phyloP scores from a whole-genome alignment of 2,888 invertebrate genomes.

The Cryptocheilus praepositus region DNA sequence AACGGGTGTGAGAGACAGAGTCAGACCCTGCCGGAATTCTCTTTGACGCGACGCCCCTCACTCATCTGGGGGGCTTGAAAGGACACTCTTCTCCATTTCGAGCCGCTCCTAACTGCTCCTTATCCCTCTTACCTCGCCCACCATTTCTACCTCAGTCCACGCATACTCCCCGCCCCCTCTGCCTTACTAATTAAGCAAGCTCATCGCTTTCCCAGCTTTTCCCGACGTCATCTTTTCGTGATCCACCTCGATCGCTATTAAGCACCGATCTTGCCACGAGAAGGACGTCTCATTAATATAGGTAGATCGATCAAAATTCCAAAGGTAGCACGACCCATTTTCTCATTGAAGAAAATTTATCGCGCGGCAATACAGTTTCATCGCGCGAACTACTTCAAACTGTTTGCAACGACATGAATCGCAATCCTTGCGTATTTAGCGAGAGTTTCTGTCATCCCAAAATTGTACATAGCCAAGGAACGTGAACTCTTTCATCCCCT shows the following conservation, averaged over 20 bases:
- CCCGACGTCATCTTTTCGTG: conserved; percentile 21
- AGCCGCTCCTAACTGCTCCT: background rate
- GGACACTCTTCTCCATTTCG: conserved; percentile 12
- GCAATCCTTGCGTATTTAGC: no score
- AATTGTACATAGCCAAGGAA: background rate
- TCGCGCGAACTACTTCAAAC: no score
- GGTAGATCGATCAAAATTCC: conserved; percentile 1
- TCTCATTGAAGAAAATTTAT: background rate
- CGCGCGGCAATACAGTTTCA: background rate
- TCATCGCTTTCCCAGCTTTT: conserved; percentile 41
- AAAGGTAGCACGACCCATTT: background rate
- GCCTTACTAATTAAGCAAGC: conserved; percentile 48
- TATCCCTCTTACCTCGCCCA: background rate
- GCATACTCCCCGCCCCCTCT: conserved; percentile 19
- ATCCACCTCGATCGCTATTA: conserved; percentile 29
- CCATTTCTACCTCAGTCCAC: conserved; percentile 26
- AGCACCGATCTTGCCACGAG: background rate
- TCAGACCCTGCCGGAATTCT: conserved; percentile 27
- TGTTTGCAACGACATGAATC: no score
- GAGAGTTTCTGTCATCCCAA: no score
- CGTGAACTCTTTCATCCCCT: background rate
- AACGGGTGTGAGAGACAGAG: background rate
- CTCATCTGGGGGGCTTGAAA: conserved; percentile 2
- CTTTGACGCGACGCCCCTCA: conserved; percentile 27
- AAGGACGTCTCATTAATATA: no score